These are phyloP conservation scores for Dendrolimus punctatus DNA, from an alignment of 1,140 invertebrate species.

Conservation along the genomic window DNA sequence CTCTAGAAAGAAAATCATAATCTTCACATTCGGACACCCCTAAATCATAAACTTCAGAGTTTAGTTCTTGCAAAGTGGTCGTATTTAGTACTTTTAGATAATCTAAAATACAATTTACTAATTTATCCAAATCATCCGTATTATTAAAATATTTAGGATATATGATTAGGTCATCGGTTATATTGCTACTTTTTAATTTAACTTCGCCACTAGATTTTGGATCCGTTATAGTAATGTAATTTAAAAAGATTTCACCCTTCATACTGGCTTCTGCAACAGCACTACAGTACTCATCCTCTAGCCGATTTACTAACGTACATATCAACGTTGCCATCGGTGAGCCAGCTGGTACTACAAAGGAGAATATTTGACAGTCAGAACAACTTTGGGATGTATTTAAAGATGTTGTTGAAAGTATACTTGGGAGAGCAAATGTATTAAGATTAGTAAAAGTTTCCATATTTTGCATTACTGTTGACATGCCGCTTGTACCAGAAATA, in stretches of 20 bases:
- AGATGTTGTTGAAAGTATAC: no score
- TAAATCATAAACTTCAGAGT: constrained; percentile 51
- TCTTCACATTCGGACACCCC: constrained; percentile 63
- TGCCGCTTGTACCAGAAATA: constrained; percentile 62
- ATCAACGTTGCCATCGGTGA: no score
- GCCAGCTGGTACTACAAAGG: no score
- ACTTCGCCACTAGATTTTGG: constrained; percentile 84
- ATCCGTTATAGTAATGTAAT: no score
- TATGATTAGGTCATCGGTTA: constrained; percentile 88
- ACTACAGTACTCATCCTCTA: no score
- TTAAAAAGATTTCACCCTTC: no score
- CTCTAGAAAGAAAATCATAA: constrained; percentile 74
- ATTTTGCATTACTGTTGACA: constrained; percentile 76
- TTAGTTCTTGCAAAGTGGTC: constrained; percentile 66
- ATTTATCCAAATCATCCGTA: constrained; percentile 79
- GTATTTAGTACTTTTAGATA: constrained; percentile 70
- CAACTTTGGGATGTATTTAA: no score
- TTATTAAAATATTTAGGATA: constrained; percentile 90
- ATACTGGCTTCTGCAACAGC: no score
- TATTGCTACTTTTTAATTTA: constrained; percentile 82
- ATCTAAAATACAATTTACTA: constrained; percentile 83
- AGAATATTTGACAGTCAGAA: no score
- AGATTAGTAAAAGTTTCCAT: constrained; percentile 74
- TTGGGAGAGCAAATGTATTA: constrained; percentile 82
- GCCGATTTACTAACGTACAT: no score